Base-by-base conservation (phyloP, 2,888 invertebrate species). In the Macaria liturata region DNA sequence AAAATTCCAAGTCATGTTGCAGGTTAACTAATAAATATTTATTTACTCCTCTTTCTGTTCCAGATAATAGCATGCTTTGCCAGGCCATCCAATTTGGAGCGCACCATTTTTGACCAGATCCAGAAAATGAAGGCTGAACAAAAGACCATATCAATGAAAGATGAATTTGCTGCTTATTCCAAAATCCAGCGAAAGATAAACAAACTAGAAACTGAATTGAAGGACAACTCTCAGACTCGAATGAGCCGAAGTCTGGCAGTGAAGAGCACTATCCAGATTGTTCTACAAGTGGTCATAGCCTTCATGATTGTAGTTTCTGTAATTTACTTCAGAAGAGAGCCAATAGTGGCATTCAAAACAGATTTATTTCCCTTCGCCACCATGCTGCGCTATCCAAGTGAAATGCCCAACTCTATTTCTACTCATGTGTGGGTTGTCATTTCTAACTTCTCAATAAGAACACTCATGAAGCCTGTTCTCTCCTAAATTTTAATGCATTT, bases 101-200 rank as follows among this genome's bases (percentile, higher is more conserved):
- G 82, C 48, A 74, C 74, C 34, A 64, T 92, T 31, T 82, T 88
- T 72, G 67, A 73, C 4, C 83, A 92, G 72, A 82, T 92, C 43
- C 48, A 78, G 40, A 77, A 80, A 65, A 77, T 93, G 3, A 92
- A 90, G 72, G 69, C 71, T 2, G 86, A 92, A 65, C 94, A 94
- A 68, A 84, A 86, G 54, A 65, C 72, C 6, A 77, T 93, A 58
- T 93, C 92, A 6, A 93, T 94, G 84, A 93, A 93, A 60, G 93
- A 94, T 65, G 90, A 93, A 65, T 94, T 94, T 80, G 93, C 93
- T 4, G 90, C 92, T 40, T 93, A 92, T 74, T 93, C 94, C 1
- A 94, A 93, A 76, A 64, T 94, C 40, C 94, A 94, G 72, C 81
- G 94, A 46, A 92, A 86, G 78, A 93, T 94, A 31, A 93, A 91